Conservation (phyloP, 2,888 invertebrate species). For the Griposia aprilina region DNA sequence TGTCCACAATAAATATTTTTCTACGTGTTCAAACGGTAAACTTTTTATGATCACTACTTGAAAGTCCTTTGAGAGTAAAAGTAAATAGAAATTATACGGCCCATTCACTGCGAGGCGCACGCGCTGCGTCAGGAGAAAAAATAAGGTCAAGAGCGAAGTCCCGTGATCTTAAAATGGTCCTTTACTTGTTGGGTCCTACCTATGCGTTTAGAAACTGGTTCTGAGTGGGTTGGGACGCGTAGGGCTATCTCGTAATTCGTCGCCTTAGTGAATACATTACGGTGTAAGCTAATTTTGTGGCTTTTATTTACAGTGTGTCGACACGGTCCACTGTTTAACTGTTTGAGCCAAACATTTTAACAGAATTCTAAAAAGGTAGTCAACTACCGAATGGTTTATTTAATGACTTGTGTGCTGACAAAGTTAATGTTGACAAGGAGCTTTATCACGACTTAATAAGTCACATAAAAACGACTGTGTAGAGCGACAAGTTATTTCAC, state of each 20-base stretch:
- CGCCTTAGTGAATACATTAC: conserved; percentile 52
- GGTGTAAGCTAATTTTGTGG: conserved; percentile 38
- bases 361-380: conserved; percentile 52
- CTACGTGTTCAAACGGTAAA: conserved; percentile 80
- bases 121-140: conserved; percentile 75
- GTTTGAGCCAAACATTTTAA: conserved; percentile 51
- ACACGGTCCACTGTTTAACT: conserved; percentile 46
- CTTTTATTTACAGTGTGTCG: conserved; percentile 42
- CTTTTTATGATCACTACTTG: conserved; percentile 77
- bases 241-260: conserved; percentile 33
- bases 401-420: conserved; percentile 44
- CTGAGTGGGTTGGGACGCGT: conserved; percentile 26
- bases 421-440: conserved; percentile 42
- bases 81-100: conserved; percentile 88
- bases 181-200: conserved; percentile 64
- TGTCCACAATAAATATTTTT: conserved; percentile 82
- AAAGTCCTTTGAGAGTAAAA: conserved; percentile 84
- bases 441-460: conserved; percentile 50
- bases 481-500: conserved; percentile 54
- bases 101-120: conserved; percentile 83
- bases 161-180: conserved; percentile 70
- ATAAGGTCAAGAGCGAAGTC: conserved; percentile 72
- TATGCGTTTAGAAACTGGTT: conserved; percentile 60
- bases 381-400: conserved; percentile 55
- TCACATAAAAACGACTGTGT: conserved; percentile 54